Evolutionary conservation across 2,888 invertebrate genomes (phyloP).

Genomic region (Caenorhabditis parvicauda): DNA sequence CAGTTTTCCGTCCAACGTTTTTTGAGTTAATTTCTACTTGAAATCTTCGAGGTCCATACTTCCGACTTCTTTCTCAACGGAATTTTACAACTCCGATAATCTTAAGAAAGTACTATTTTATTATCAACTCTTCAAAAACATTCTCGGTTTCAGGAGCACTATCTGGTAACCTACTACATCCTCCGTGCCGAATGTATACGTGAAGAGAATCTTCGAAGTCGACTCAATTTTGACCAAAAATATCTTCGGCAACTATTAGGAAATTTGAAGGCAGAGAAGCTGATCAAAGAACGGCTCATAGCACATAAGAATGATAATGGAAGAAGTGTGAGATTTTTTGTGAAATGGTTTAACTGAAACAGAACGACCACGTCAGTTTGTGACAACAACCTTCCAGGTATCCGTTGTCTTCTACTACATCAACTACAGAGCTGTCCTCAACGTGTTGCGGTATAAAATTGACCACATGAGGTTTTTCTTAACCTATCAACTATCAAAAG

Average conservation of each 20-base stretch:
- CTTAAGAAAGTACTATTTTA: background rate
- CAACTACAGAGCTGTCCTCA: slow-evolving; percentile 60
- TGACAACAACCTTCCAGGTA: background rate
- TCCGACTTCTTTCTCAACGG: too few species aligned
- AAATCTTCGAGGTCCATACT: too few species aligned
- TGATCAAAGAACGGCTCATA: slow-evolving; percentile 56
- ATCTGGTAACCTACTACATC: slow-evolving; percentile 56
- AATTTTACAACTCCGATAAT: too few species aligned
- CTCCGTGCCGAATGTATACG: slow-evolving; percentile 55
- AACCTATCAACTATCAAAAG: too few species aligned
- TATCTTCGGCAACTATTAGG: slow-evolving; percentile 41
- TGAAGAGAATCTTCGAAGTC: slow-evolving; percentile 54
- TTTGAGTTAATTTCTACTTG: too few species aligned
- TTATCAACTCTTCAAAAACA: slow-evolving; percentile 2
- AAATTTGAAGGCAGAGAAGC: slow-evolving; percentile 52
- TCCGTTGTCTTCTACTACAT: slow-evolving; percentile 59
- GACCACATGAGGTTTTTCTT: slow-evolving; percentile 63
- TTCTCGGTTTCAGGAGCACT: slow-evolving; percentile 29
- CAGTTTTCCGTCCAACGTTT: too few species aligned
- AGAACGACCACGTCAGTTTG: background rate
- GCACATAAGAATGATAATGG: slow-evolving; percentile 42
- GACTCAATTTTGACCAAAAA: slow-evolving; percentile 54
- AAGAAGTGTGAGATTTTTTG: slow-evolving; percentile 6
- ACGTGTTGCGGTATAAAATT: slow-evolving; percentile 62
- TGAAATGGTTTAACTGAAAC: too few species aligned